Evolutionary conservation across 1,140 invertebrate genomes (phyloP).

Genomic region (Drosophila rufa): DNA sequence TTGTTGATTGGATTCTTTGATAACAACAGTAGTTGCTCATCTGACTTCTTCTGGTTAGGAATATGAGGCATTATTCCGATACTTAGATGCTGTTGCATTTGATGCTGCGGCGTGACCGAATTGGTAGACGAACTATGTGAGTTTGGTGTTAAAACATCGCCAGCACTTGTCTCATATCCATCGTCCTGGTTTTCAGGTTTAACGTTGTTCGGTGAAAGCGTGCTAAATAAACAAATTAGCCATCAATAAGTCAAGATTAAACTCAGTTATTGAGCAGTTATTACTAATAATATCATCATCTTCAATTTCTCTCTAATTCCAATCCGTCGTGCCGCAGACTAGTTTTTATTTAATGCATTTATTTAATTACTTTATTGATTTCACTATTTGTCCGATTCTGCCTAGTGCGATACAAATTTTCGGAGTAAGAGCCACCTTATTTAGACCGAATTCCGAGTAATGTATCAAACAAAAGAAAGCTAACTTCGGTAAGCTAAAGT

Average conservation of each 20-base stretch:
- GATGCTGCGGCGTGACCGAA: constrained; percentile 85
- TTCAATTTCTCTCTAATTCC: too few relatives aligned
- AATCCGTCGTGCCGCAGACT: too few relatives aligned
- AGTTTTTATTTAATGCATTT: too few relatives aligned
- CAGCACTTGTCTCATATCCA: constrained; percentile 94
- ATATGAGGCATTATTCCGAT: constrained; percentile 25
- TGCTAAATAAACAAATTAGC: constrained; percentile 32
- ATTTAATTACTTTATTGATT: too few relatives aligned
- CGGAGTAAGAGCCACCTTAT: too few relatives aligned
- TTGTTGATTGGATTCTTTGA: constrained; percentile 12
- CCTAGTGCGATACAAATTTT: too few relatives aligned
- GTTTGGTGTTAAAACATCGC: constrained; percentile 89
- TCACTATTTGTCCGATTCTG: too few relatives aligned
- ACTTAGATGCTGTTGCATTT: constrained; percentile 58
- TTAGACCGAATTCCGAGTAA: too few relatives aligned
- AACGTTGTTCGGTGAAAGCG: constrained; percentile 86
- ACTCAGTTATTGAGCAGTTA: too few relatives aligned
- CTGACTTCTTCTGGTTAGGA: constrained; percentile 46
- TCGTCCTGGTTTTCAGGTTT: constrained; percentile 92
- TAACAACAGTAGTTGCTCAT: constrained; percentile 37
- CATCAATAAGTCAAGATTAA: background rate
- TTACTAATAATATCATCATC: too few relatives aligned
- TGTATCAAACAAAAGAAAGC: too few relatives aligned
- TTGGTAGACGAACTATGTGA: constrained; percentile 87
- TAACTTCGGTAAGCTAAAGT: too few relatives aligned